Percentiles rank a stretch among this genome's conserved stretches.
These are phyloP conservation scores for Ametastegia equiseti DNA, from an alignment of 2,888 invertebrate species.

Conservation along the genomic window DNA sequence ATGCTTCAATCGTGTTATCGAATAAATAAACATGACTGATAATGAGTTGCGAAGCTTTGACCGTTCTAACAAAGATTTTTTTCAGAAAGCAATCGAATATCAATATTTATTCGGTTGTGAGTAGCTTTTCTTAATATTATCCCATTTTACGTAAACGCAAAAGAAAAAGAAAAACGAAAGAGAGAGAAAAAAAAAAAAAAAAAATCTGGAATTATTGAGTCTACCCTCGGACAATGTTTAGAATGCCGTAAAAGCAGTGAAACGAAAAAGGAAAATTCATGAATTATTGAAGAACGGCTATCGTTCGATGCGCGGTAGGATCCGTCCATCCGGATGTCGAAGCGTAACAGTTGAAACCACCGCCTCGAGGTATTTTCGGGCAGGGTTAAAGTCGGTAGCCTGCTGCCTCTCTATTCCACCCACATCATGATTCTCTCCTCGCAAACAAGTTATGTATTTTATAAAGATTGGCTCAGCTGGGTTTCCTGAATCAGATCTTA, in stretches of 20 bases:
- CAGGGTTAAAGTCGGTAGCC: background rate
- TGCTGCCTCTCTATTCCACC: conserved; percentile 29
- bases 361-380: conserved; percentile 19
- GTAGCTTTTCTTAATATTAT: conserved; percentile 1
- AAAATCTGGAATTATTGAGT: conserved; percentile 30
- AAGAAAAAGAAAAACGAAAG: background rate
- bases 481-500: conserved; percentile 12
- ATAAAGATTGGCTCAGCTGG: conserved; percentile 25
- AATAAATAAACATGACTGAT: conserved; percentile 5
- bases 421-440: conserved; percentile 29
- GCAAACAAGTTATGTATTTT: conserved; percentile 37
- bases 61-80: no score
- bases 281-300: conserved; percentile 38
- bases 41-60: background rate
- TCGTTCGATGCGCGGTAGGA: conserved; percentile 22
- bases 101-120: background rate
- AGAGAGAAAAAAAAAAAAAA: background rate
- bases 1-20: background rate
- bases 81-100: background rate
- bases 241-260: conserved; percentile 38
- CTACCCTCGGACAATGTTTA: conserved; percentile 31
- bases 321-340: conserved; percentile 10
- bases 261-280: conserved; percentile 34
- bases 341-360: conserved; percentile 34
- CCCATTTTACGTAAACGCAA: background rate